Base-by-base conservation (phyloP, 2,797 vertebrate species). In the Melanotaenia parkinsoni region DNA sequence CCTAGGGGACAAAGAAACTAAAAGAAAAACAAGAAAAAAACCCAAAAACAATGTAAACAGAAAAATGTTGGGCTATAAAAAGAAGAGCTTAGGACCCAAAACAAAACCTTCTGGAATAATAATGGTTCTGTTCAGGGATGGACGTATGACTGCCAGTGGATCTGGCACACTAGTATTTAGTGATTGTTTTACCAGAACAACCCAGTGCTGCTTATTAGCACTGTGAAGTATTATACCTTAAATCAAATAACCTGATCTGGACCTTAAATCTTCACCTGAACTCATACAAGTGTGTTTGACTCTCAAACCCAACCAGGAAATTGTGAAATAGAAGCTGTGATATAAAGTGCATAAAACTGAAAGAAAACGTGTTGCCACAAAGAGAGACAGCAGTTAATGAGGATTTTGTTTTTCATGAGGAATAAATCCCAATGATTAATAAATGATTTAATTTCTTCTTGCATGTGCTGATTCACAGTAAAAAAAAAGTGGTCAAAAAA, bases 71-170 rank as follows among this genome's bases (percentile, higher is more conserved):
- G 30, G 26, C 47, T 33, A 30, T 26, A 26, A 54, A 54, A 53
- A 24, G 22, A 54, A 54, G 1, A 54, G 51, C 24, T 24, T 13
- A 28, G 18, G 43, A 20, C 43, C 43, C 43, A 45, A 45, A 20
- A n/a, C n/a, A 24, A 12, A 51, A 24, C 5, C 9, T 8, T 22
- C 20, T 22, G 47, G n/a, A 8, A n/a, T 20, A 20, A n/a, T 24
- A 6, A 11, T 57, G 37, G 11, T 63, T 71, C 51, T 54, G 38
- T 33, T 51, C 37, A 38, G 16, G 35, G 20, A 24, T 54, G 47
- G 67, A 12, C 12, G 53, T 54, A 14, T 50, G 69, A 22, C 59
- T 45, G 53, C 13, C 51, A 57, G n/a, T 71, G 43, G n/a, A 57
- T 12, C 53, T 43, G 54, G n/a, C 18, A 7, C 4, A 16, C 51